Percentiles rank a stretch among this genome's conserved stretches.
Evolutionary conservation across 2,888 invertebrate species (phyloP).

Genomic region (Bugulina stolonifera): DNA sequence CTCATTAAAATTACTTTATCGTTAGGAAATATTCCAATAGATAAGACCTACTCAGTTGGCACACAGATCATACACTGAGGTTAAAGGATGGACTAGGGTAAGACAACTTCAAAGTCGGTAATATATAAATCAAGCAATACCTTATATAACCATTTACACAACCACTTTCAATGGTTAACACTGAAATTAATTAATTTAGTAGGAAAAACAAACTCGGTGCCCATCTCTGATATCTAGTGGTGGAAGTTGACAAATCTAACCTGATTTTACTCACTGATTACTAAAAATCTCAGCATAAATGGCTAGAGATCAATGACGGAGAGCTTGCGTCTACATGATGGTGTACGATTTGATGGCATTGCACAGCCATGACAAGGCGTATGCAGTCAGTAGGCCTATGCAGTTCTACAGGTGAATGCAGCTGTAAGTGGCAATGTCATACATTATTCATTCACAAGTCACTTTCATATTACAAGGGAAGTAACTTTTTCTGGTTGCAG

Average conservation of each 20-base stretch:
- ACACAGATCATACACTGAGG: too few relatives aligned
- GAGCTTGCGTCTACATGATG: constrained; percentile 16
- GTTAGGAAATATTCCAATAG: too few relatives aligned
- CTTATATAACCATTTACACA: too few relatives aligned
- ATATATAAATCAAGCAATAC: too few relatives aligned
- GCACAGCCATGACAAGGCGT: neutral
- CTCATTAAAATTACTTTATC: too few relatives aligned
- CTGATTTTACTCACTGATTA: constrained; percentile 22
- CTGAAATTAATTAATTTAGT: too few relatives aligned
- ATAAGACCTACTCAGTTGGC: too few relatives aligned
- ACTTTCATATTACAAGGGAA: neutral
- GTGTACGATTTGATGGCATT: neutral
- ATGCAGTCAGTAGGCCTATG: neutral
- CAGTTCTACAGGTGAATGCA: neutral
- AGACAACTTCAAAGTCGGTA: too few relatives aligned
- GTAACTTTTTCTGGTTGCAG: neutral
- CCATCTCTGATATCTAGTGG: neutral
- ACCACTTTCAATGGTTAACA: too few relatives aligned
- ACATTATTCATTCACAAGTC: neutral
- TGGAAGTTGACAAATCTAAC: neutral
- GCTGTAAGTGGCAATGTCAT: neutral
- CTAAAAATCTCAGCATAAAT: constrained; percentile 13
- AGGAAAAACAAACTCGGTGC: neutral
- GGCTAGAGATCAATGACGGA: constrained; percentile 19
- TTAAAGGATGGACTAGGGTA: too few relatives aligned